Evolutionary conservation across 1,140 invertebrate species (phyloP).

Genomic region (Ceratina australensis): DNA sequence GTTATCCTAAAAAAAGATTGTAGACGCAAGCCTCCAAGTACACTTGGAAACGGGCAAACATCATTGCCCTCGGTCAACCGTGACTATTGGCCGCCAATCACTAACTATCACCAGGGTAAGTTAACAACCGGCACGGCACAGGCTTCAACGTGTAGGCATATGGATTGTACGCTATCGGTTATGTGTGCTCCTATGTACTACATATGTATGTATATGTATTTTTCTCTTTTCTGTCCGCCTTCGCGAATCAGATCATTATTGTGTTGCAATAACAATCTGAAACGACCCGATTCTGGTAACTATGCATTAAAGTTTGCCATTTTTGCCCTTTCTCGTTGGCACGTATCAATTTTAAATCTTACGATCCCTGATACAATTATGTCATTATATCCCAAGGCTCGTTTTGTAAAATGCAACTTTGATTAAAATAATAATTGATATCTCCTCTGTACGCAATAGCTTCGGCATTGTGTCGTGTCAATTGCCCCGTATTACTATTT

Average conservation of each 20-base stretch:
- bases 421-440: no score
- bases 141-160: no score
- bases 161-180: no score
- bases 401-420: no score
- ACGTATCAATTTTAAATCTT: neutral
- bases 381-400: neutral
- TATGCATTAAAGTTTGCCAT: slow-evolving; percentile 15
- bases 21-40: neutral
- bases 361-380: neutral
- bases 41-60: slow-evolving; percentile 28
- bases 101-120: slow-evolving; percentile 37
- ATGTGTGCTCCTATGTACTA: neutral
- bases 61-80: slow-evolving; percentile 61
- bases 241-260: slow-evolving; percentile 48
- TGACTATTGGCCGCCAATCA: slow-evolving; percentile 68
- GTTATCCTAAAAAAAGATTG: slow-evolving; percentile 14
- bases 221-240: slow-evolving; percentile 53
- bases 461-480: no score
- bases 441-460: no score
- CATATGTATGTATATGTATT: slow-evolving; percentile 14
- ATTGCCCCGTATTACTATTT: no score
- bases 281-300: slow-evolving; percentile 34
- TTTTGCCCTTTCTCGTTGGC: neutral
- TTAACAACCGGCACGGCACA: no score
- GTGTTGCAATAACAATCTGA: slow-evolving; percentile 48